Percentiles rank a stretch among this genome's conserved stretches.
Evolutionary conservation across 2,888 invertebrate species (phyloP).

Genomic region (Lomographa bimaculata): DNA sequence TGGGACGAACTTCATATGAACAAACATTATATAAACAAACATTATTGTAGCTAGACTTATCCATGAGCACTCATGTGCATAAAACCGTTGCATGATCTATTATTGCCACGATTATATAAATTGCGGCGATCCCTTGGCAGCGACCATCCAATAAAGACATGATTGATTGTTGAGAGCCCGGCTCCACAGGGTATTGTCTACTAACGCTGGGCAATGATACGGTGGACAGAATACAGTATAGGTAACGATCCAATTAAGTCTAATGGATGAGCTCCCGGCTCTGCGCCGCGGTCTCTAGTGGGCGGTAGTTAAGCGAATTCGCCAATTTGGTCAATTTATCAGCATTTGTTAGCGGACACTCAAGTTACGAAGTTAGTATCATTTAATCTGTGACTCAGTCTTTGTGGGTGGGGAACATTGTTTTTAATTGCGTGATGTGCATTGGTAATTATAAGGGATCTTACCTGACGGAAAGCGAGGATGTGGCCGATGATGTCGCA

Average conservation of each 20-base stretch:
- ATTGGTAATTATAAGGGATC: no score
- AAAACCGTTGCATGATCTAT: constrained; percentile 11
- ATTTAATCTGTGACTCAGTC: no score
- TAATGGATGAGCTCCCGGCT: constrained; percentile 65
- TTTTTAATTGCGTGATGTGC: no score
- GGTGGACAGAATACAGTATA: constrained; percentile 22
- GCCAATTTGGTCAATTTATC: constrained; percentile 43
- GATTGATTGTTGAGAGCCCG: constrained; percentile 42
- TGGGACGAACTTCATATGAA: no score
- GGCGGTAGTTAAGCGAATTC: constrained; percentile 25
- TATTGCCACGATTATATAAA: constrained; percentile 26
- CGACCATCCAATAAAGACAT: constrained; percentile 41
- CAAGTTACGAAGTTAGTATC: no score
- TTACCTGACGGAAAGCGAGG: no score
- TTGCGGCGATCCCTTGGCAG: constrained; percentile 37
- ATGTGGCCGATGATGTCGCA: no score
- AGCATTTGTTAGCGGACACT: constrained; percentile 9
- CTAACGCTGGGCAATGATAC: constrained; percentile 8
- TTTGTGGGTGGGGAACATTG: no score
- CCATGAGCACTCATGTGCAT: background rate
- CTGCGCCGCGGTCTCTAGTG: constrained; percentile 7
- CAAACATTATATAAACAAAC: no score
- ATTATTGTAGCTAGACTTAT: no score
- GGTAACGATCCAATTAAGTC: constrained; percentile 66
- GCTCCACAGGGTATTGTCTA: constrained; percentile 8